These are phyloP conservation scores for Lithobates sylvaticus DNA, from an alignment of 2,797 vertebrate species.

Conservation along the genomic window DNA sequence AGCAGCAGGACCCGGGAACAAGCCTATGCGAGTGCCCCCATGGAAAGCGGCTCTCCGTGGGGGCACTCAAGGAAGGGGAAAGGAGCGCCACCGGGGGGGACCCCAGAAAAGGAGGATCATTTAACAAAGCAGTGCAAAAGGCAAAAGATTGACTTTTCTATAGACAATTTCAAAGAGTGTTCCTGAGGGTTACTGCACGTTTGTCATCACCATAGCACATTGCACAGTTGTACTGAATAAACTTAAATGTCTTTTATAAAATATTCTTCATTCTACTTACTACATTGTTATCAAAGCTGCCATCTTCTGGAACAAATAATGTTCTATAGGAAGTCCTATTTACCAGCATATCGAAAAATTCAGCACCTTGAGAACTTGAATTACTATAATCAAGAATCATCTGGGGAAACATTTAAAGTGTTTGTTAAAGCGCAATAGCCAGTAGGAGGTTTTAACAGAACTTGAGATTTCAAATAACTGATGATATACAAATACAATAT, in stretches of 20 bases:
- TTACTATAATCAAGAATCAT: constrained; percentile 84
- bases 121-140: too few species aligned
- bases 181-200: too few species aligned
- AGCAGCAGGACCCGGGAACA: too few species aligned
- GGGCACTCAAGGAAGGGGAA: too few species aligned
- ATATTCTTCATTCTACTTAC: constrained; percentile 69
- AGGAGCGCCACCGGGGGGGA: too few species aligned
- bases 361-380: constrained; percentile 76
- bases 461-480: background rate
- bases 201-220: too few species aligned
- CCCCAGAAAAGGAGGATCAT: too few species aligned
- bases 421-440: background rate
- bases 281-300: constrained; percentile 85
- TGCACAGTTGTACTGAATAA: background rate
- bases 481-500: too few species aligned
- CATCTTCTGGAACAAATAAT: constrained; percentile 89
- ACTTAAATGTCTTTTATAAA: background rate
- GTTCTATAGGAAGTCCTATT: constrained; percentile 82
- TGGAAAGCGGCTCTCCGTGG: too few species aligned
- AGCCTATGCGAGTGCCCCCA: too few species aligned
- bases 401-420: constrained; percentile 69
- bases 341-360: constrained; percentile 83
- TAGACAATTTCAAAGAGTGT: too few species aligned
- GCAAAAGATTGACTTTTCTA: too few species aligned
- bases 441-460: background rate